Conservation (phyloP, 2,888 invertebrate genomes). For the Diabrotica balteata region DNA sequence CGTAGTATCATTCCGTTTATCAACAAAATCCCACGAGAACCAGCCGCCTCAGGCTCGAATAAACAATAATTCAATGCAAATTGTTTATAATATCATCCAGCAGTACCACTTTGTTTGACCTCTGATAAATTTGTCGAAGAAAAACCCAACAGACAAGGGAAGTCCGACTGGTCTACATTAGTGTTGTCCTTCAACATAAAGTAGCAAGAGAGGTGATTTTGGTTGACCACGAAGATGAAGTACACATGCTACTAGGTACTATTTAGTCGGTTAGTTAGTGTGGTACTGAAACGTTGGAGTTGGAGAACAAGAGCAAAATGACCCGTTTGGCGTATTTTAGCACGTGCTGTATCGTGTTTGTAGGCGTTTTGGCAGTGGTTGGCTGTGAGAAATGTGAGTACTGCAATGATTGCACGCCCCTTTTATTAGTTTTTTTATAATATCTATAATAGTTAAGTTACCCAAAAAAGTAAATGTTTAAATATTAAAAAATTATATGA, state of each 20-base stretch:
- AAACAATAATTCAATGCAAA: too few relatives aligned
- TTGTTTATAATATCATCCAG: too few relatives aligned
- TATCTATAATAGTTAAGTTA: neutral
- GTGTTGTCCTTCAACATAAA: conserved; percentile 16
- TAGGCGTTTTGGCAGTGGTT: conserved; percentile 12
- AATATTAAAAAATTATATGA: neutral
- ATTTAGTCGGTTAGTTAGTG: conserved; percentile 28
- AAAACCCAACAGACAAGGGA: conserved; percentile 32
- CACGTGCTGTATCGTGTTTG: conserved; percentile 14
- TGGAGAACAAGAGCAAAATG: neutral
- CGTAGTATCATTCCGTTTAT: too few relatives aligned
- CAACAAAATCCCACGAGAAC: too few relatives aligned
- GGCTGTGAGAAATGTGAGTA: conserved; percentile 44
- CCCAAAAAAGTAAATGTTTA: neutral
- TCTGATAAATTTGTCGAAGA: conserved; percentile 12
- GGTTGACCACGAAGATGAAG: conserved; percentile 6
- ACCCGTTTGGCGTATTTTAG: neutral
- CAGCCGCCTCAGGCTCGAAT: too few relatives aligned
- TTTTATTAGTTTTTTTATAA: neutral
- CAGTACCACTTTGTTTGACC: neutral
- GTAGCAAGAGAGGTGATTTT: conserved; percentile 3
- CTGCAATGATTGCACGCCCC: conserved; percentile 8
- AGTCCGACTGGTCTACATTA: conserved; percentile 30
- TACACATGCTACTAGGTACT: conserved; percentile 10
- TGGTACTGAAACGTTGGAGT: conserved; percentile 16